A percentile compares a stretch with the other conserved stretches of the same genome.
Evolutionary conservation across 2,797 vertebrate species (phyloP).

Genomic region (Rhabdomys pumilio): DNA sequence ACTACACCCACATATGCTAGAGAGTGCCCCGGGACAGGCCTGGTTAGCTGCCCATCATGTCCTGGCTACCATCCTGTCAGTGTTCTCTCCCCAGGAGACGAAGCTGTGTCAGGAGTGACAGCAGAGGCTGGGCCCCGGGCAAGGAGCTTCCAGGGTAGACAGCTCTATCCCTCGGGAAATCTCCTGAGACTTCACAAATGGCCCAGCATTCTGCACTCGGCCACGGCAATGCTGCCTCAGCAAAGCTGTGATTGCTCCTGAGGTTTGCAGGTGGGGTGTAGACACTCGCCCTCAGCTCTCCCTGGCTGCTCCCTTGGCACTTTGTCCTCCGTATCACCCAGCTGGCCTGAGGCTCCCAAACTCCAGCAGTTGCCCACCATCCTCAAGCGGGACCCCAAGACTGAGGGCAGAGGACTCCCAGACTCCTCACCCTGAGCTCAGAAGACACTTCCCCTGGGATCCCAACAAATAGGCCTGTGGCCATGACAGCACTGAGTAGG

Average conservation of each 20-base stretch:
- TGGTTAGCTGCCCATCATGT: neutral
- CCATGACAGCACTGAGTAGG: neutral
- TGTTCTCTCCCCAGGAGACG: neutral
- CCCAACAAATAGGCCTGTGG: neutral
- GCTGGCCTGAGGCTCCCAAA: neutral
- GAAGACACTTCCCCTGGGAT: neutral
- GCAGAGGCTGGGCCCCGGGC: neutral
- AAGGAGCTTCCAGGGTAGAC: neutral
- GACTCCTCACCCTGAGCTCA: fast-evolving
- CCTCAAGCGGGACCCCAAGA: neutral
- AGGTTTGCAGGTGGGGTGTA: neutral
- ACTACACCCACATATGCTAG: neutral
- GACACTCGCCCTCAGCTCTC: neutral
- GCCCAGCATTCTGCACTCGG: neutral
- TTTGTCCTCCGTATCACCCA: neutral
- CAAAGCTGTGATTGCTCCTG: neutral
- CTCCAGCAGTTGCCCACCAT: too few species aligned
- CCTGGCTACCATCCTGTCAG: neutral
- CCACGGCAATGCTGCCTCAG: neutral
- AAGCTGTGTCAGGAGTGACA: neutral
- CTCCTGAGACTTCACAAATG: slow-evolving; percentile 3
- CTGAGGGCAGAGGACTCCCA: neutral
- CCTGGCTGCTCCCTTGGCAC: fast-evolving
- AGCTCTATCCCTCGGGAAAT: neutral
- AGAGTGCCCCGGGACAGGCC: neutral